Conservation (phyloP, 1,140 invertebrate species). For the Heliconius nattereri region DNA sequence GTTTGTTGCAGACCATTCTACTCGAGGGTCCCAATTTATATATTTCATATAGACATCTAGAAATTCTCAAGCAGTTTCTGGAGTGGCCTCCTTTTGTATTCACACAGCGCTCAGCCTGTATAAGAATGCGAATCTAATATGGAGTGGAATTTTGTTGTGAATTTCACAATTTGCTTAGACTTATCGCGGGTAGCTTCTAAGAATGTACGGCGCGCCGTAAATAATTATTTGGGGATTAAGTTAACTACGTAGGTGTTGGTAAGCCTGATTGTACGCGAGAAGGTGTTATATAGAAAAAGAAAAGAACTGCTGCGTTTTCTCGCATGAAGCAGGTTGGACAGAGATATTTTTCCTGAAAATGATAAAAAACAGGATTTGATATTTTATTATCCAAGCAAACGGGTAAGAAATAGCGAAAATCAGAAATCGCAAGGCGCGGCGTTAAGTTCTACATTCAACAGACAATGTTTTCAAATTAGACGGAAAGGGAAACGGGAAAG, state of each 20-base stretch:
- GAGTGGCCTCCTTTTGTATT: constrained; percentile 19
- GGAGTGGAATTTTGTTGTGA: constrained; percentile 6
- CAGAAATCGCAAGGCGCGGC: too few species aligned
- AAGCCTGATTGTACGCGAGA: background rate
- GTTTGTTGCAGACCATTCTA: constrained; percentile 25
- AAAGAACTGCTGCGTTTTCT: too few species aligned
- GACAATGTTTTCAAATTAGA: too few species aligned
- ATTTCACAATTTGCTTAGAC: constrained; percentile 5
- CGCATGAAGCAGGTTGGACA: too few species aligned
- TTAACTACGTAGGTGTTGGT: background rate
- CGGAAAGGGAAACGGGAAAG: too few species aligned
- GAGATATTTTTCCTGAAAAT: too few species aligned
- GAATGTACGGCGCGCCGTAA: background rate
- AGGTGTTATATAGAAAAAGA: too few species aligned
- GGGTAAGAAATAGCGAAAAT: too few species aligned
- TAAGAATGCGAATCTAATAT: constrained; percentile 20
- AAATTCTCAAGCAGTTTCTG: constrained; percentile 19
- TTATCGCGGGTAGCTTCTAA: background rate
- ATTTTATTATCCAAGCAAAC: too few species aligned
- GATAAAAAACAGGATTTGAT: too few species aligned
- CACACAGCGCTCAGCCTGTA: constrained; percentile 1
- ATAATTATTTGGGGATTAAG: background rate
- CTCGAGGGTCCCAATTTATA: constrained; percentile 19
- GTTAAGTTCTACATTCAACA: too few species aligned
- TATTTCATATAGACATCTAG: constrained; percentile 28